Base-by-base conservation (phyloP, 2,888 invertebrate genomes). In the Hyppa rectilinea region DNA sequence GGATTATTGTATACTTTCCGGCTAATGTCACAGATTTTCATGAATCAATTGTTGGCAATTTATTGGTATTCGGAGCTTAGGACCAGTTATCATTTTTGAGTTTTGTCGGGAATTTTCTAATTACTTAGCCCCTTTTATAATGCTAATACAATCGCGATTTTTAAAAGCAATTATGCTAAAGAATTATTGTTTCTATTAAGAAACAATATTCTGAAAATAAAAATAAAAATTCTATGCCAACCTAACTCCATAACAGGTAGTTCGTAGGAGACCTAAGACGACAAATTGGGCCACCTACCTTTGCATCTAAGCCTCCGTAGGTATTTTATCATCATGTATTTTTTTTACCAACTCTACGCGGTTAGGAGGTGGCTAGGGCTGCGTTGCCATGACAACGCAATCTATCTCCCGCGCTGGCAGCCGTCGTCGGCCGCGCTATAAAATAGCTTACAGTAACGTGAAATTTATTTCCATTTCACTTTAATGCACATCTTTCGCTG, bases 1-100 rank as follows among this genome's bases (percentile, higher is more conserved):
- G 95, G 96, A 94, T 96, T 95, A 96, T 91, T 92, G 92, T 93
- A 93, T 93, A 94, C 94, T 94, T 94, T 92, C 91, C 89, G 92
- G 90, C 89, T 94, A 93, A 94, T 95, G 92, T 93, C 91, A 87
- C 87, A 89, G 90, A 90, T 91, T 92, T 91, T 87, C 88, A 87
- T 87, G 89, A 92, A 92, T 92, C 93, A 93, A 93, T 94, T 91
- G 89, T 87, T 89, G 80, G 85, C 86, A 87, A 87, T 89, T 90
- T 89, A 89, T 89, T 87, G 86, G 82, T 82, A 76, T 79, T 82
- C 68, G 63, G 82, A 82, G 86, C 85, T 87, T 87, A 82, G 85
- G 83, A 86, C 80, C 81, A 82, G 77, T 86, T 89, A 88, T 87
- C 85, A 87, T 87, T 84, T 89, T 89, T 86, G 85, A 86, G 87